Percentiles rank a stretch among this genome's conserved stretches.
phyloP scores from a whole-genome alignment of 2,113 vertebrate species.

The Seriola quinqueradiata region DNA sequence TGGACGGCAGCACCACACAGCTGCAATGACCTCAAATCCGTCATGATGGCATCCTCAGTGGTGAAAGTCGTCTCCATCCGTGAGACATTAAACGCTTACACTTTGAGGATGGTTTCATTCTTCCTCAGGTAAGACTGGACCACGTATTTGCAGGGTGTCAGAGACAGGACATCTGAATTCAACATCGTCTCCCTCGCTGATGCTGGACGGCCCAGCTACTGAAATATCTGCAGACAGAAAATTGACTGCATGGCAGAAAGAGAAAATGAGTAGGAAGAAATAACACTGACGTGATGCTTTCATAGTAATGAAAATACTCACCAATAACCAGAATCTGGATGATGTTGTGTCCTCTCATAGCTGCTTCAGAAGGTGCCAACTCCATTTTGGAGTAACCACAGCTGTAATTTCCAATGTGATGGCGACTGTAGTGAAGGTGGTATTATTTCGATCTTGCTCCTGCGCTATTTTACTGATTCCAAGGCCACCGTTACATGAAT shows the following conservation, averaged over 20 bases:
- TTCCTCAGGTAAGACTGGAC: slow-evolving; percentile 61
- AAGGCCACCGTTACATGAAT: slow-evolving; percentile 30
- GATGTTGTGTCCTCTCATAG: not conserved
- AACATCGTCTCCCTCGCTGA: slow-evolving; percentile 23
- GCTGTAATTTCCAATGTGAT: slow-evolving; percentile 61
- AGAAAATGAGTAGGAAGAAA: slow-evolving; percentile 21
- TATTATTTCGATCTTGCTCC: not conserved
- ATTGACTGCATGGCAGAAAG: slow-evolving; percentile 43
- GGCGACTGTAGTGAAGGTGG: rapidly evolving
- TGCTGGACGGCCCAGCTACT: not conserved
- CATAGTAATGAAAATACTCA: slow-evolving; percentile 10
- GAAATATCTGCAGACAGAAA: slow-evolving; percentile 56
- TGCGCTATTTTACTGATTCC: rapidly evolving
- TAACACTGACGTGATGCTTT: not conserved
- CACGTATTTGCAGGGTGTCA: not conserved
- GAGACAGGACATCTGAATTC: slow-evolving; percentile 47
- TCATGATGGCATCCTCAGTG: slow-evolving; percentile 9
- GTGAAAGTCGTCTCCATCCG: slow-evolving; percentile 44
- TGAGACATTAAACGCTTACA: slow-evolving; percentile 7
- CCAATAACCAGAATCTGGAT: slow-evolving; percentile 59
- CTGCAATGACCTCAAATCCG: slow-evolving; percentile 62
- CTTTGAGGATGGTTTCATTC: slow-evolving; percentile 19
- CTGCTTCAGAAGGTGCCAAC: rapidly evolving
- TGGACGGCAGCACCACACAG: slow-evolving; percentile 60
- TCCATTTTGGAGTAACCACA: slow-evolving; percentile 15